A percentile compares a stretch with the other conserved stretches of the same genome.
phyloP scores from a whole-genome alignment of 2,888 invertebrate species.

The Lasioglossum pauxillum region DNA sequence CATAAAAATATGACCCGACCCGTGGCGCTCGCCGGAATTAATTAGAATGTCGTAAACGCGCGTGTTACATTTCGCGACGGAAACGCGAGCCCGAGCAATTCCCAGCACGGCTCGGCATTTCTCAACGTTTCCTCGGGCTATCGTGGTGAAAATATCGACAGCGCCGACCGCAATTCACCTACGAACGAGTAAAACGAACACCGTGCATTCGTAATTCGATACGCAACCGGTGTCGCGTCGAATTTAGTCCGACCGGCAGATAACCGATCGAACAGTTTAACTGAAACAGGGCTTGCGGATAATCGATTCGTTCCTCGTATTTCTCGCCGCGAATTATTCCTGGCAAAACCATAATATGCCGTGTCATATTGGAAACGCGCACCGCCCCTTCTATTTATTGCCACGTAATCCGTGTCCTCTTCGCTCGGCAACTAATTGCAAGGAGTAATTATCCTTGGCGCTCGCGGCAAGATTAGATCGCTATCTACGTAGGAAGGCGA shows the following conservation, averaged over 20 bases:
- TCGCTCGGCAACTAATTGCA: neutral
- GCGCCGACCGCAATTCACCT: neutral
- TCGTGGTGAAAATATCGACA: conserved; percentile 21
- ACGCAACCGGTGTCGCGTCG: conserved; percentile 4
- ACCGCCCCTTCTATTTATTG: neutral
- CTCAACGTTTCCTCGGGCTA: neutral
- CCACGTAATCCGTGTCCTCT: conserved; percentile 5
- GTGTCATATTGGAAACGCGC: conserved; percentile 19
- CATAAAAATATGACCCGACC: conserved; percentile 62
- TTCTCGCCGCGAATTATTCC: conserved; percentile 19
- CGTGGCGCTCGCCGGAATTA: conserved; percentile 34
- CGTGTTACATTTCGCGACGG: conserved; percentile 16
- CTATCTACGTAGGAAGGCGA: neutral
- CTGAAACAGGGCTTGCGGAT: conserved; percentile 21
- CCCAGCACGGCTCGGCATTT: neutral
- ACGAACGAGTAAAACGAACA: conserved; percentile 3
- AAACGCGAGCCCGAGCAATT: neutral
- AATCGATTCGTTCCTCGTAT: conserved; percentile 43
- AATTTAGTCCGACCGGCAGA: neutral
- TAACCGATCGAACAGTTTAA: conserved; percentile 26
- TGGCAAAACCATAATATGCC: conserved; percentile 30
- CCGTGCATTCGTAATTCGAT: neutral
- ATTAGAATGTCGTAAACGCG: conserved; percentile 9
- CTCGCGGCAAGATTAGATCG: neutral
- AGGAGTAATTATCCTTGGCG: conserved; percentile 6